Base-by-base conservation (phyloP, 2,888 invertebrate species). In the Leucophora obtusa region DNA sequence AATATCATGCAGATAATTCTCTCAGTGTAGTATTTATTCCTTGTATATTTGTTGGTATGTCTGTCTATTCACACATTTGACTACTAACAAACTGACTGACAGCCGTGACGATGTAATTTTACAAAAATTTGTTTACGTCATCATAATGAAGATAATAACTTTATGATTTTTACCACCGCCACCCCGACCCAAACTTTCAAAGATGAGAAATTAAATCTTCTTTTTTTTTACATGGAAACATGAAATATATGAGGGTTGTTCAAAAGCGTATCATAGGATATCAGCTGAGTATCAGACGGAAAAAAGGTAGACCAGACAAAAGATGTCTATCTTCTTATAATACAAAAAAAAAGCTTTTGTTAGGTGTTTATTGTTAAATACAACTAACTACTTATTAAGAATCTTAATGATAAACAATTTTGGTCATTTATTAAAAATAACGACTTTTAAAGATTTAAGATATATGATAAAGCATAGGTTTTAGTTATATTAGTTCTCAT, bases 121-220 rank as follows among this genome's bases (percentile, higher is more conserved):
- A 63, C 70, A 79, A 84, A 87, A 88, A 88, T 88, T 88, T 88
- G 89, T 88, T 88, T 88, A 88, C 88, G 83, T 84, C 87, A 86
- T 87, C 87, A 87, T 87, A 87, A 84, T 83, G 85, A 84, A 84
- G 84, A 85, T 84, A 79, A 84, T 84, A 85, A 84, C 84, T 85
- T 85, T 85, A 85, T 85, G 84, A 85, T 84, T 84, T 83, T 83
- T 70, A 68, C 43, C 77, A 62, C 74, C 71, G 35, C 51, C 66
- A 51, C 62, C 11, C 47, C 62, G 56, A 38, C 59, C 66, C 68
- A 50, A 71, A 50, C 59, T 58, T 53, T 72, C 68, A 68, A 53
- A 50, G 38, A 66, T 14, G 65, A 60, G 24, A 33, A 43, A 60
- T 72, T 78, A 77, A 71, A 59, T 70, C 70, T 66, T 70, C 17